Evolutionary conservation across 2,797 vertebrate genomes (phyloP).

Genomic region (Lagodon rhomboides): DNA sequence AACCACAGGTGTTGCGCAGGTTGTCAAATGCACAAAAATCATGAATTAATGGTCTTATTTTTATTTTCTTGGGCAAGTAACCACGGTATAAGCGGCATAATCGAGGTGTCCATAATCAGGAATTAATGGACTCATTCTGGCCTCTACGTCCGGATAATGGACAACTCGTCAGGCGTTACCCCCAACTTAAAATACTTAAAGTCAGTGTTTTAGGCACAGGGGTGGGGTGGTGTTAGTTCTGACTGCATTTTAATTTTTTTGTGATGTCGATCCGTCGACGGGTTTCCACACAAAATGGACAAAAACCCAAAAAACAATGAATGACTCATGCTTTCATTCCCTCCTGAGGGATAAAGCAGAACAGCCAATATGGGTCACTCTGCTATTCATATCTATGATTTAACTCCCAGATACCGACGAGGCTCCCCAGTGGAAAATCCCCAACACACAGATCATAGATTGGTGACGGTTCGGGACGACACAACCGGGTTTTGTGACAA

Average conservation of each 20-base stretch:
- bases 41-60: too few relatives aligned
- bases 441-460: slow-evolving; percentile 22
- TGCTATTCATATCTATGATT: slow-evolving; percentile 39
- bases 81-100: too few relatives aligned
- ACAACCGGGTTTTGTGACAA: slow-evolving; percentile 33
- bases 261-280: slow-evolving; percentile 15
- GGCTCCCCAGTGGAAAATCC: slow-evolving; percentile 28
- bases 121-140: too few relatives aligned
- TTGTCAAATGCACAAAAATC: too few relatives aligned
- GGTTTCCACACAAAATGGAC: slow-evolving; percentile 29
- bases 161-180: too few relatives aligned
- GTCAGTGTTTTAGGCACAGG: neutral
- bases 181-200: too few relatives aligned
- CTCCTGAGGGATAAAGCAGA: slow-evolving; percentile 20
- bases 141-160: too few relatives aligned
- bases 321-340: slow-evolving; percentile 45
- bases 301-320: slow-evolving; percentile 18
- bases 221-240: neutral
- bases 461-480: slow-evolving; percentile 16
- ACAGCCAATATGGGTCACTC: slow-evolving; percentile 23
- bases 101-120: too few relatives aligned
- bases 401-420: neutral
- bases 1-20: too few relatives aligned
- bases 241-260: neutral
- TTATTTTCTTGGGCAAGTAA: too few relatives aligned